Evolutionary conservation across 2,797 vertebrate species (phyloP), one percentile per base, ranked within the genome.

Genomic region (Typhlichthys eigenmanni): DNA sequence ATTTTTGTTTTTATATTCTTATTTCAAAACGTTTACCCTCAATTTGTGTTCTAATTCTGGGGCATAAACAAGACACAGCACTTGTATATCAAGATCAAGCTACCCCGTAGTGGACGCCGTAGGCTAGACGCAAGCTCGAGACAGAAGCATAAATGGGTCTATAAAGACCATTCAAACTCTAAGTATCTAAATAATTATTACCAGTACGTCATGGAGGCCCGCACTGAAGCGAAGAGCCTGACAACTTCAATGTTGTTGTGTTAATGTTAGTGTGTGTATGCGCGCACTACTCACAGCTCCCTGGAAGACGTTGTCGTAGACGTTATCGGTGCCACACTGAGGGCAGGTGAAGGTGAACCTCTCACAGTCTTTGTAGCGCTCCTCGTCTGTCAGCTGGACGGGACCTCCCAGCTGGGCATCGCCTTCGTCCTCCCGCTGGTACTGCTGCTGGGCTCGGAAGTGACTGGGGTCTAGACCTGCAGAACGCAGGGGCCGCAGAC

Each of bases 281-380:
- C 55, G 91, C 89, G 13, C 8, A 1, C 24, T 65, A 90, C 92
- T 95, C 85, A 98, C 97, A 87, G 91, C 93, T 88, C 94, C 91
- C 82, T 96, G 93, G 72, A 99, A 98, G 76, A 94, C 95, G 65
- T 77, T 91, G 87, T 97, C 95, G 64, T 96, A 98, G 90, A 95
- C 90, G 87, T 98, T 98, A 79, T 97, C 94, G 0, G 93, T 95
- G 81, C 92, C 90, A 0, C 98, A 99, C 34, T 91, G 89, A 5
- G 94, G 94, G 79, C 97, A 99, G 77, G 87, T 75, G 87, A 97
- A 97, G 59, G 92, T 94, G 88, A 98, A 97, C 78, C 92, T 91
- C 81, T 98, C 95, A 43, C 96, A 97, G 79, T 98, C 95, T 63
- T 90, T 95, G 68, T 96, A 99, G 59, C 95, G 96, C 84, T 99